Conservation (phyloP, 2,888 invertebrate genomes). For the Drosophila anceps region DNA sequence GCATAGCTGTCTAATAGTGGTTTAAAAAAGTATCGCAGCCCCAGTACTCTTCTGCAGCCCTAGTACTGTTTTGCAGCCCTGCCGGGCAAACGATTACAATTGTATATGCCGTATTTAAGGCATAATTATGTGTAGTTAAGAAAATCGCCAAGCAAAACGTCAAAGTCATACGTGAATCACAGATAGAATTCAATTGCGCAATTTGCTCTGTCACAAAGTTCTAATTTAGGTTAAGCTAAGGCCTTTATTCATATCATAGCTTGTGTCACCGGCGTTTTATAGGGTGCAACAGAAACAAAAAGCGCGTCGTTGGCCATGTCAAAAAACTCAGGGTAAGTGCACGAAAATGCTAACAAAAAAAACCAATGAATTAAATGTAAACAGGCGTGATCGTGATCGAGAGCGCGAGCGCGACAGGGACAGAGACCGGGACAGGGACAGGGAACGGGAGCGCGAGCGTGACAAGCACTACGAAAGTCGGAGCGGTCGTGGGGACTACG, state of each 20-base stretch:
- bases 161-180: background rate
- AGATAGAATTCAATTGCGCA: background rate
- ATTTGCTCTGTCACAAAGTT: background rate
- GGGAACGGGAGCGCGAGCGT: slow-evolving; percentile 80
- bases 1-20: slow-evolving; percentile 6
- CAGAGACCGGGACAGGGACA: slow-evolving; percentile 49
- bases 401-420: slow-evolving; percentile 51
- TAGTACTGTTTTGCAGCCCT: slow-evolving; percentile 48
- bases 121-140: slow-evolving; percentile 4
- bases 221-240: background rate
- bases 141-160: background rate
- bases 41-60: no score
- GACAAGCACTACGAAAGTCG: slow-evolving; percentile 72
- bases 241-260: background rate
- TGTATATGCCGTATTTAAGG: slow-evolving; percentile 22
- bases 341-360: background rate
- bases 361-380: background rate
- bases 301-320: slow-evolving; percentile 53
- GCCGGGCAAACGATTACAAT: slow-evolving; percentile 44
- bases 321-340: slow-evolving; percentile 70
- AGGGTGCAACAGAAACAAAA: slow-evolving; percentile 6
- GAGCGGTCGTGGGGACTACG: slow-evolving; percentile 61
- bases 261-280: slow-evolving; percentile 29
- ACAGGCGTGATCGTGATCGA: slow-evolving; percentile 66
- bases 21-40: slow-evolving; percentile 16